phyloP scores from a whole-genome alignment of 2,113 vertebrate genomes.

The Microcebus griseorufus region DNA sequence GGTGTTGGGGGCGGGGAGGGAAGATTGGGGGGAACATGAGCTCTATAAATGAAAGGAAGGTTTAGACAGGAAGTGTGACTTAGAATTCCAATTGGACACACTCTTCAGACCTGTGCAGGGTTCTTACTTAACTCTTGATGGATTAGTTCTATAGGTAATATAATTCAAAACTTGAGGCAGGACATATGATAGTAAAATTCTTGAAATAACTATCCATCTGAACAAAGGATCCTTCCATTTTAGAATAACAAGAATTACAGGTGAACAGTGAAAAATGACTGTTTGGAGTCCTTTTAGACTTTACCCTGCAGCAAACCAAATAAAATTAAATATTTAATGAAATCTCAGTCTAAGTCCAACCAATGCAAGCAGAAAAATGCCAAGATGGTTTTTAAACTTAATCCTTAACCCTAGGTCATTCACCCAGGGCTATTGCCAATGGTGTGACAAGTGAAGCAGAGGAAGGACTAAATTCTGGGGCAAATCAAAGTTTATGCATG shows the following conservation, averaged over 20 bases:
- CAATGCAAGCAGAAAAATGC: constrained; percentile 62
- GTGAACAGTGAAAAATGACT: constrained; percentile 30
- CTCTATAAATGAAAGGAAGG: constrained; percentile 40
- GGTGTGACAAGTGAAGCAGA: constrained; percentile 44
- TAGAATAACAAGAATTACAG: constrained; percentile 49
- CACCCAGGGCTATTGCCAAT: constrained; percentile 36
- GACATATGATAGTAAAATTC: background rate
- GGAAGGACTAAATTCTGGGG: background rate
- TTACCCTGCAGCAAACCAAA: constrained; percentile 62
- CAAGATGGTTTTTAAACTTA: constrained; percentile 44
- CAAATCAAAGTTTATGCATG: background rate
- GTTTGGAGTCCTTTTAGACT: constrained; percentile 53
- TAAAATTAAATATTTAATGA: constrained; percentile 75
- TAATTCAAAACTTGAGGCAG: constrained; percentile 43
- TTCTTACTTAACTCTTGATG: constrained; percentile 10
- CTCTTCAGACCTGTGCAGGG: background rate
- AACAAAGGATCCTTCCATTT: constrained; percentile 42
- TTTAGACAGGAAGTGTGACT: background rate
- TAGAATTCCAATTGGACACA: background rate
- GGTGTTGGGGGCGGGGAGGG: no score
- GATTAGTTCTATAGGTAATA: background rate
- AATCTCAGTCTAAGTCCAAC: constrained; percentile 52
- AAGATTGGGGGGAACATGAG: background rate
- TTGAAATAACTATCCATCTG: constrained; percentile 51
- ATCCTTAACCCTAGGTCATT: constrained; percentile 55